Base-by-base conservation (phyloP, 2,888 invertebrate genomes). In the Sicus ferrugineus region DNA sequence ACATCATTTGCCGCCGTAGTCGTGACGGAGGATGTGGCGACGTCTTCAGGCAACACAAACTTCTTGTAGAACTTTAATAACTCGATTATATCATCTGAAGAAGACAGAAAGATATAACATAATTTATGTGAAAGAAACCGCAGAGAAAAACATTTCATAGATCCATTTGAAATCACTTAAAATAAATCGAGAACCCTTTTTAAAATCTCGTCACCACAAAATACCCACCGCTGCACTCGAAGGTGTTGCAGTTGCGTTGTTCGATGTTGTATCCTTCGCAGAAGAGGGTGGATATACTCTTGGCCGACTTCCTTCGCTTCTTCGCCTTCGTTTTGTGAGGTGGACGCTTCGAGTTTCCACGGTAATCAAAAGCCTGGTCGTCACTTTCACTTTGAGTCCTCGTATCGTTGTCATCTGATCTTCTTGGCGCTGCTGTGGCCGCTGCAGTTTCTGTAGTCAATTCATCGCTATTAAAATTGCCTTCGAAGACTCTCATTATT, bases 231-330 rank as follows among this genome's bases (percentile, higher is more conserved):
- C 77, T 81, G 77, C 85, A 85, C 73, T 85, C 85, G 73, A 85
- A 85, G 68, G 80, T 82, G 75, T 85, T 85, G 79, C 85, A 85
- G 76, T 85, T 82, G 68, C 85, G 81, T 75, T 85, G 85, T 74
- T 85, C 85, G 68, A 85, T 85, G 75, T 85, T 85, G 77, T 85
- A 85, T 56, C 85, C 85, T 72, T 85, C 85, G 70, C 85, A 85
- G 72, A 83, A 83, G 68, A 85, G 79, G 52, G 84, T 85, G 52
- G 84, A 82, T 50, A 83, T 76, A 68, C 79, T 81, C 74, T 84
- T 84, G 69, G 80, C 73, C 70, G 81, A 75, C 76, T 79, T 77
- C 68, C 34, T 69, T 62, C 46, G 58, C 68, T 69, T 16, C n/a
- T 46, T 46, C n/a, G n/a, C n/a, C n/a, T 42, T 42, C 26, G 2